Evolutionary conservation across 2,797 vertebrate genomes (phyloP).

Genomic region (Schizothorax lantsangensis): DNA sequence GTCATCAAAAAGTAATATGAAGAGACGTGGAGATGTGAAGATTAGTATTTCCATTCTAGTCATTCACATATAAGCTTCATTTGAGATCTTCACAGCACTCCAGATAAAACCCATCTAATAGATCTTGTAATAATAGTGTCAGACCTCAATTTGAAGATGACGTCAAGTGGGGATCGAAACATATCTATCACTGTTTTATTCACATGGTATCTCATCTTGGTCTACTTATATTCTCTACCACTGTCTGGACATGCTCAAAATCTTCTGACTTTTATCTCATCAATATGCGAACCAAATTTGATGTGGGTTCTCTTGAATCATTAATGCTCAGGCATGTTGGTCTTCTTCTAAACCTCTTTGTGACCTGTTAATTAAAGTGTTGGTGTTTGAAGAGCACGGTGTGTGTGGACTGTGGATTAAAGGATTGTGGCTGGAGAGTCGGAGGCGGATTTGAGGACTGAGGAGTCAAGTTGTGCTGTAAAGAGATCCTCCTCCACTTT

Average conservation of each 20-base stretch:
- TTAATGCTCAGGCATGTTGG: background rate
- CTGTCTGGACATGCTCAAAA: background rate
- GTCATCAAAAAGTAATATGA: conserved; percentile 4
- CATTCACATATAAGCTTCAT: background rate
- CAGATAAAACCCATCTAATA: background rate
- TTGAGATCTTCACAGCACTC: background rate
- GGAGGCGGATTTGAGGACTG: background rate
- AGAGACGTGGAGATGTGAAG: background rate
- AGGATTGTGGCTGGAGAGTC: background rate
- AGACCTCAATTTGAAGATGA: conserved; percentile 8
- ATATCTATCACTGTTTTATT: conserved; percentile 3
- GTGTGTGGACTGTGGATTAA: background rate
- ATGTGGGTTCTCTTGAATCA: background rate
- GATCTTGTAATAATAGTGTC: too few species aligned
- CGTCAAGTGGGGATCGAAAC: background rate
- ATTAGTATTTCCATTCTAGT: background rate
- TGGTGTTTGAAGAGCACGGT: background rate
- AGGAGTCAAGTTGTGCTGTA: background rate
- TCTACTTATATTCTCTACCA: background rate
- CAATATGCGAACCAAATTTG: background rate
- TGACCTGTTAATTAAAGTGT: background rate
- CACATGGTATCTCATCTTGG: background rate
- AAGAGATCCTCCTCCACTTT: background rate
- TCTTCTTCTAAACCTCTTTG: background rate
- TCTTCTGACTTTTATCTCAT: background rate